Percentiles rank a stretch among this genome's conserved stretches.
Conservation (phyloP, 2,797 vertebrate genomes). For the Hyperoplus immaculatus region DNA sequence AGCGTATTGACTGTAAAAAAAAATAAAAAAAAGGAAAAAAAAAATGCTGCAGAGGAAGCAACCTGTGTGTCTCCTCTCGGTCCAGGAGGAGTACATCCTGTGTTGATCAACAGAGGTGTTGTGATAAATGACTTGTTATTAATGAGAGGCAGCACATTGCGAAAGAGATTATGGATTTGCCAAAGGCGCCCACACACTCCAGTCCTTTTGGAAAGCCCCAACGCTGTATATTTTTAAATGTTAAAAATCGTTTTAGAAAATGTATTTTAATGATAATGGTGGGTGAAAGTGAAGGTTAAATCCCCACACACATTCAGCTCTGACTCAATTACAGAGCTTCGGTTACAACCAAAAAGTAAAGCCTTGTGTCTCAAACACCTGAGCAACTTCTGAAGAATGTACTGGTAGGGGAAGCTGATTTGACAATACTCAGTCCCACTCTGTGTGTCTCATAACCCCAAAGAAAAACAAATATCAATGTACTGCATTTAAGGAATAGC, state of each 20-base stretch:
- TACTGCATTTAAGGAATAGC: too few species aligned
- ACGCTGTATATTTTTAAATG: constrained; percentile 39
- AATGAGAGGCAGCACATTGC: constrained; percentile 54
- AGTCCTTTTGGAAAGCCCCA: constrained; percentile 43
- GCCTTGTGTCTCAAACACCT: too few species aligned
- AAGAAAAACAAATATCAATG: too few species aligned
- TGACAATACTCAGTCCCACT: too few species aligned
- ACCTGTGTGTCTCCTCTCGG: constrained; percentile 2
- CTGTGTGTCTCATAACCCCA: too few species aligned
- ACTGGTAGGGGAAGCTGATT: too few species aligned
- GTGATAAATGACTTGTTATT: constrained; percentile 52
- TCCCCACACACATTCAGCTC: not conserved
- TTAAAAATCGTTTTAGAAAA: constrained; percentile 27
- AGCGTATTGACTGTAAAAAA: not conserved
- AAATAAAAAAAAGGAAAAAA: not conserved
- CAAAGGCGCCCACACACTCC: constrained; percentile 31
- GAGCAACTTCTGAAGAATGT: too few species aligned
- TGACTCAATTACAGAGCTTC: constrained; percentile 2
- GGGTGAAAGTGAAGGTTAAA: constrained; percentile 25
- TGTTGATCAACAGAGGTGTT: constrained; percentile 47
- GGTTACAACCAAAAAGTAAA: not conserved
- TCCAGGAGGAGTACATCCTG: constrained; percentile 20
- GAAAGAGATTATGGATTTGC: constrained; percentile 51
- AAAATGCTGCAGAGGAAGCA: constrained; percentile 10
- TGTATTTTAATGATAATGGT: constrained; percentile 34